A percentile compares a stretch with the other conserved stretches of the same genome.
Evolutionary conservation across 2,113 vertebrate genomes (phyloP).

Genomic region (Trematomus loennbergii): DNA sequence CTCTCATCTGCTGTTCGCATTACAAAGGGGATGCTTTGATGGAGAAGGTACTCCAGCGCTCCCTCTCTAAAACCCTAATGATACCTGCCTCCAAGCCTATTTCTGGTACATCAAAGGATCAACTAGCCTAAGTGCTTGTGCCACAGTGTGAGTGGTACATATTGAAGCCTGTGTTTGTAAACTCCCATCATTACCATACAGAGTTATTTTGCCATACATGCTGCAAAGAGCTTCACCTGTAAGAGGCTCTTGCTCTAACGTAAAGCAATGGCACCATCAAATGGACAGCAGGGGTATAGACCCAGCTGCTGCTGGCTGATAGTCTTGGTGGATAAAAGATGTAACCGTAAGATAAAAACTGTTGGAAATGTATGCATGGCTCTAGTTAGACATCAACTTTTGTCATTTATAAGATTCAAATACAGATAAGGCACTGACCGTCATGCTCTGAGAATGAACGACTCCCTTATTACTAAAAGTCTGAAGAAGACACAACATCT

Average conservation of each 20-base stretch:
- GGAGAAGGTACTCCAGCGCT: slow-evolving; percentile 44
- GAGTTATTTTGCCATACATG: slow-evolving; percentile 22
- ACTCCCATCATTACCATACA: slow-evolving; percentile 60
- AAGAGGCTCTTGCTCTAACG: not conserved
- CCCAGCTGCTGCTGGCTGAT: not conserved
- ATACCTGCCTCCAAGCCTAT: slow-evolving; percentile 69
- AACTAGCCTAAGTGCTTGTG: slow-evolving; percentile 69
- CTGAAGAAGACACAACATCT: not conserved
- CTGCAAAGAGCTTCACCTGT: not conserved
- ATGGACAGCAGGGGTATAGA: slow-evolving; percentile 38
- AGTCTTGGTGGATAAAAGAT: slow-evolving; percentile 29
- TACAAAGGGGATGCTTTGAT: slow-evolving; percentile 76
- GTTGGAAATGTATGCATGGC: slow-evolving; percentile 13
- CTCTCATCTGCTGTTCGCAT: slow-evolving; percentile 57
- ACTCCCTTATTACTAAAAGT: not conserved
- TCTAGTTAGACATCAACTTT: not conserved
- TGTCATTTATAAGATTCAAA: not conserved
- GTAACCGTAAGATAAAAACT: slow-evolving; percentile 21
- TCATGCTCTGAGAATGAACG: not conserved
- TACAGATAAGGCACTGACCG: not conserved
- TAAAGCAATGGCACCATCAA: slow-evolving; percentile 69
- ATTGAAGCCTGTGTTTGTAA: slow-evolving; percentile 45
- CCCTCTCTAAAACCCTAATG: slow-evolving; percentile 66
- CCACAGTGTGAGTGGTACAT: slow-evolving; percentile 48
- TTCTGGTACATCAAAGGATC: slow-evolving; percentile 77